phyloP scores from a whole-genome alignment of 2,113 vertebrate genomes.

The Bubalus kerabau region DNA sequence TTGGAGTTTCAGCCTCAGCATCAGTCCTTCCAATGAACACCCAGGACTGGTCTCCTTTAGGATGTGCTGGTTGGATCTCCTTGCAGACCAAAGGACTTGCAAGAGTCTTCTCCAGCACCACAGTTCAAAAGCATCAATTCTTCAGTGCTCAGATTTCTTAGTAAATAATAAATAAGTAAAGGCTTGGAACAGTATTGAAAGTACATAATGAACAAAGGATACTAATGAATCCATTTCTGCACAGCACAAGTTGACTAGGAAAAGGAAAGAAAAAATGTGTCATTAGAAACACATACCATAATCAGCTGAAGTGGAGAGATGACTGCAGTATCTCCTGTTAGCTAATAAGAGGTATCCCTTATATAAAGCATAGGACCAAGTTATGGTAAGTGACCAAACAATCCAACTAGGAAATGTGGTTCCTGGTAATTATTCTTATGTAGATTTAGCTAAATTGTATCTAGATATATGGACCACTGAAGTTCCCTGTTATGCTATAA shows the following conservation, averaged over 20 bases:
- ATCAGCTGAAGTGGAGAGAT: not conserved
- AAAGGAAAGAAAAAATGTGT: not conserved
- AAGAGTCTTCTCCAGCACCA: too few relatives aligned
- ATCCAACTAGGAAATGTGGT: not conserved
- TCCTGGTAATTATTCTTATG: not conserved
- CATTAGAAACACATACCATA: not conserved
- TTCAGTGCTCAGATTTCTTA: too few relatives aligned
- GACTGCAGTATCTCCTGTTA: not conserved
- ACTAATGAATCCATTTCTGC: not conserved
- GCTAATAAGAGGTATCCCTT: not conserved
- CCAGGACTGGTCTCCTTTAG: too few relatives aligned
- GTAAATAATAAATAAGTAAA: not conserved
- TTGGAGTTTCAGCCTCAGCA: too few relatives aligned
- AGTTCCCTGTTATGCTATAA: not conserved
- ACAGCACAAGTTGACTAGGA: not conserved
- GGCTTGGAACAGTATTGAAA: not conserved
- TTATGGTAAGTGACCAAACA: not conserved
- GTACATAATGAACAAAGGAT: not conserved
- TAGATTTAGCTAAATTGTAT: not conserved
- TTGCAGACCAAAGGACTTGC: too few relatives aligned
- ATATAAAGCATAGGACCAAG: not conserved
- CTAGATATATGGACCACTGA: not conserved
- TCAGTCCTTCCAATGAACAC: too few relatives aligned
- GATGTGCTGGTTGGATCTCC: too few relatives aligned
- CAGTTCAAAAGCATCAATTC: too few relatives aligned